Percentiles rank a stretch among this genome's conserved stretches.
phyloP scores from a whole-genome alignment of 92 coral and sea anemone species.

The Umimayanthus kanabou region DNA sequence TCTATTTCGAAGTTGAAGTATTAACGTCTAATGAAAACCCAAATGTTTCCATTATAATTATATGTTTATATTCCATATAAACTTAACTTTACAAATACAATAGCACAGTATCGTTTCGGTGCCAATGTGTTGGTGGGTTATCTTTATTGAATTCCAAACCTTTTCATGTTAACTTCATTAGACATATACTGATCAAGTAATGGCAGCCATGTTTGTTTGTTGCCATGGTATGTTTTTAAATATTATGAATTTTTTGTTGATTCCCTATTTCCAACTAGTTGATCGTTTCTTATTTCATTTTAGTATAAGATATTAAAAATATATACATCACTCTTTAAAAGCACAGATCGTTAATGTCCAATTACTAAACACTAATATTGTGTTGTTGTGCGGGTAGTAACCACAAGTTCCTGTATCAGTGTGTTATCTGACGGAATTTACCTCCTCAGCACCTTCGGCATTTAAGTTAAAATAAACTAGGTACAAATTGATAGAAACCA shows the following conservation, averaged over 20 bases:
- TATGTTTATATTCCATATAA: background rate
- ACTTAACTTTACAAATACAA: background rate
- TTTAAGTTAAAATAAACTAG: too few relatives aligned
- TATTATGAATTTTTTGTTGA: background rate
- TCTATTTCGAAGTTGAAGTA: background rate
- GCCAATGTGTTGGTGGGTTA: background rate
- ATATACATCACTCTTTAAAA: background rate
- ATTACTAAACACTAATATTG: background rate
- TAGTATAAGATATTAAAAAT: too few relatives aligned
- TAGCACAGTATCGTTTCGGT: background rate
- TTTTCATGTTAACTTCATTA: background rate
- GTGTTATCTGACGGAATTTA: background rate
- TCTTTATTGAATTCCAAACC: background rate
- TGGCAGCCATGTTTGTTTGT: conserved; percentile 14
- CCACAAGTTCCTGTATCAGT: background rate
- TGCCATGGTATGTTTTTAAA: conserved; percentile 17
- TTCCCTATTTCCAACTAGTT: background rate
- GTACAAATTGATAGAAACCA: background rate
- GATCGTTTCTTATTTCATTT: background rate
- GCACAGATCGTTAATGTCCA: background rate
- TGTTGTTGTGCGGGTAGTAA: background rate
- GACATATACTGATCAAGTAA: background rate
- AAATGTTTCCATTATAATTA: background rate
- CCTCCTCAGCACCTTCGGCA: background rate
- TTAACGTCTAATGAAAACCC: background rate